Conservation (phyloP, 2,113 vertebrate species). For the Sinocyclocheilus anshuiensis region DNA sequence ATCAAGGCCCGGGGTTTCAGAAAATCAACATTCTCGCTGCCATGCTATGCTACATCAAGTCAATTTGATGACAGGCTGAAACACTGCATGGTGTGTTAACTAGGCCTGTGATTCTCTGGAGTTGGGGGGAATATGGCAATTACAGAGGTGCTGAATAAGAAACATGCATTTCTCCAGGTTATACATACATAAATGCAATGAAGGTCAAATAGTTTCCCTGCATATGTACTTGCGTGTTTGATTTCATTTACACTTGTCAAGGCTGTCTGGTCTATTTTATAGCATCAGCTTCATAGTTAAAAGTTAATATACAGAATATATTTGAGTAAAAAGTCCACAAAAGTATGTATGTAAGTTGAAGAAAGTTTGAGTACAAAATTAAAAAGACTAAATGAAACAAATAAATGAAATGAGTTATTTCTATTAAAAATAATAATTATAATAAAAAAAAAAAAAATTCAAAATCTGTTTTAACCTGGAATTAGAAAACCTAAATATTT, state of each 20-base stretch:
- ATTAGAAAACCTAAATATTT: too few relatives aligned
- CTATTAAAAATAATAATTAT: background rate
- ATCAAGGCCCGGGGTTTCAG: slow-evolving; percentile 57
- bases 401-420: background rate
- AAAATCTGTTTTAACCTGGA: too few relatives aligned
- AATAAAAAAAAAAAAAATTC: too few relatives aligned
- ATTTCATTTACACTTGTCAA: slow-evolving; percentile 31
- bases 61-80: slow-evolving; percentile 57
- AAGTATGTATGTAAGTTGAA: background rate
- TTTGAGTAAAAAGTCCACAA: background rate
- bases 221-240: slow-evolving; percentile 8
- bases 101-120: background rate
- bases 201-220: slow-evolving; percentile 23
- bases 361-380: background rate
- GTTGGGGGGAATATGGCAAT: slow-evolving; percentile 20
- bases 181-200: slow-evolving; percentile 28
- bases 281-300: background rate
- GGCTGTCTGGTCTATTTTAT: background rate
- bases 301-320: slow-evolving; percentile 1
- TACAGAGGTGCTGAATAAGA: slow-evolving; percentile 32
- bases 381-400: background rate
- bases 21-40: slow-evolving; percentile 52
- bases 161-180: slow-evolving; percentile 31
- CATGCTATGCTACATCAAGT: slow-evolving; percentile 57
- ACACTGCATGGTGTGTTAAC: slow-evolving; percentile 52